phyloP scores from a whole-genome alignment of 2,797 vertebrate species.

The Netta rufina region DNA sequence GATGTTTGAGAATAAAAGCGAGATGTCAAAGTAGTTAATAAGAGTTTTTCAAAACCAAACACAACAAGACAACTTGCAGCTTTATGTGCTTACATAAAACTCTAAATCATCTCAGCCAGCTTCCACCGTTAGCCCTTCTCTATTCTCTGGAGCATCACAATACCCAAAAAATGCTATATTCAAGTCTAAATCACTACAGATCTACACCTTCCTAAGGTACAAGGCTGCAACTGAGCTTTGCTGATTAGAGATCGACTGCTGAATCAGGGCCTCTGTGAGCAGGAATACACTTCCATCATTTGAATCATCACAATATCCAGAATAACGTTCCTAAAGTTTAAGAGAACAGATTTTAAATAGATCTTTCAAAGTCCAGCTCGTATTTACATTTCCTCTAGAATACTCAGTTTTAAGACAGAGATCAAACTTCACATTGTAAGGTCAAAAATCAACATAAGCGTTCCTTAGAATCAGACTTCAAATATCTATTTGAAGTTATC shows the following conservation, averaged over 20 bases:
- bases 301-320: neutral
- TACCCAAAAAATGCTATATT: neutral
- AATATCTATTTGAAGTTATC: conserved; percentile 36
- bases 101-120: conserved; percentile 5
- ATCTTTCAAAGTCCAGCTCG: neutral
- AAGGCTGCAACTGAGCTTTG: neutral
- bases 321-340: neutral
- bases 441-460: conserved; percentile 29
- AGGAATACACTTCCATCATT: neutral
- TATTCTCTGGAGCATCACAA: neutral
- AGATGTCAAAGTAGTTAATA: conserved; percentile 63
- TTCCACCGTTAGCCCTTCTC: neutral
- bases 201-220: neutral
- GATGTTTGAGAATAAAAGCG: conserved; percentile 50
- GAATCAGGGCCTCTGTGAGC: neutral
- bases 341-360: neutral
- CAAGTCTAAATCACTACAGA: neutral
- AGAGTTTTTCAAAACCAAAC: conserved; percentile 52
- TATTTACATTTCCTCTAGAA: conserved; percentile 19
- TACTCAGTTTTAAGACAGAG: neutral
- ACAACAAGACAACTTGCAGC: conserved; percentile 52
- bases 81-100: conserved; percentile 42
- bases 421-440: conserved; percentile 30
- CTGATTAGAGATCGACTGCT: neutral
- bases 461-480: conserved; percentile 46